Conservation (phyloP, 1,140 invertebrate species). For the Drosophila aff. region DNA sequence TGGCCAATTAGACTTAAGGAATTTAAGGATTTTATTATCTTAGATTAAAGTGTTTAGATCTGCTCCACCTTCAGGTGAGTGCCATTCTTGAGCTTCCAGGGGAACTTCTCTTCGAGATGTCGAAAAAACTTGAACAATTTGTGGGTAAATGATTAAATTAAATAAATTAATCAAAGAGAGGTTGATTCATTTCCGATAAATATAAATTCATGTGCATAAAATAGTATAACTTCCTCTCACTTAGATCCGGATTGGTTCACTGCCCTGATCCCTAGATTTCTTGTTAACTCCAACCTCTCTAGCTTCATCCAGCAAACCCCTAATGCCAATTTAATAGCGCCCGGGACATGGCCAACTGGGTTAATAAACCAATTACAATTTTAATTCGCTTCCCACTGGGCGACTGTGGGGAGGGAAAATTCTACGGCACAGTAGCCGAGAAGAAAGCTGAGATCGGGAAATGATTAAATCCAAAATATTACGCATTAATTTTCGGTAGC, state of each 20-base stretch:
- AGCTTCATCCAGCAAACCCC: neutral
- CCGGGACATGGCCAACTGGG: constrained; percentile 52
- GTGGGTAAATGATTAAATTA: no score
- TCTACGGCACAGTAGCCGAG: constrained; percentile 29
- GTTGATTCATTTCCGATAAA: no score
- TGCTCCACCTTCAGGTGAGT: neutral
- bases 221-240: neutral
- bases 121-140: no score
- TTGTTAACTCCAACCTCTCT: neutral
- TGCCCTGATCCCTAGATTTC: constrained; percentile 1
- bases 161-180: no score
- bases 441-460: constrained; percentile 41
- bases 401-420: constrained; percentile 23
- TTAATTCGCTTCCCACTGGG: constrained; percentile 61
- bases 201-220: no score
- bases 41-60: neutral
- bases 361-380: constrained; percentile 73
- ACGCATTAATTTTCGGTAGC: constrained; percentile 83
- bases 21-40: neutral
- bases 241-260: no score
- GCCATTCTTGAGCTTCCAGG: no score
- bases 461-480: constrained; percentile 64
- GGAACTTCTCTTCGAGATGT: no score
- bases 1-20: neutral
- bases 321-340: constrained; percentile 74